Conservation (phyloP, 2,797 vertebrate genomes). For the Meriones psammophilus region DNA sequence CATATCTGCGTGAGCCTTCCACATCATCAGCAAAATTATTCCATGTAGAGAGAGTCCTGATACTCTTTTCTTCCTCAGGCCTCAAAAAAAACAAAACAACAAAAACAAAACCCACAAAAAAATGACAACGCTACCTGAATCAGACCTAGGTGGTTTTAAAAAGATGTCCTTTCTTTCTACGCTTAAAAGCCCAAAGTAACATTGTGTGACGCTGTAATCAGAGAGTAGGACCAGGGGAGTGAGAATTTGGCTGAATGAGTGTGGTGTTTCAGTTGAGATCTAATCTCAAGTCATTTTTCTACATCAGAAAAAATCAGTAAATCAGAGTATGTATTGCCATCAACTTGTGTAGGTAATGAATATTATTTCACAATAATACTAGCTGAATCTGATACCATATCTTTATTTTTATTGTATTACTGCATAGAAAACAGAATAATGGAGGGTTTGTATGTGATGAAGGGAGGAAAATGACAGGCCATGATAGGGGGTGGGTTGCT, state of each 20-base stretch:
- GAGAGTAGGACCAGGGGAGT: background rate
- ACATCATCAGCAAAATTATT: slow-evolving; percentile 68
- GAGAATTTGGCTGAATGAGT: background rate
- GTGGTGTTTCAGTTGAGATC: background rate
- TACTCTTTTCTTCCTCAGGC: background rate
- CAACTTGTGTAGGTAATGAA: slow-evolving; percentile 14
- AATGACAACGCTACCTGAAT: background rate
- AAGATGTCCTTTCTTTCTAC: background rate
- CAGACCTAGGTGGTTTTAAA: background rate
- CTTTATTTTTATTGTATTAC: slow-evolving; percentile 41
- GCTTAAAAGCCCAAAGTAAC: background rate
- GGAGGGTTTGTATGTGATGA: background rate
- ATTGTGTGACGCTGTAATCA: background rate
- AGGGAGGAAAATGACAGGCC: background rate
- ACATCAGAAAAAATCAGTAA: slow-evolving; percentile 37
- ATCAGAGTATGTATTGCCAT: background rate
- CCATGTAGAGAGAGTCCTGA: background rate
- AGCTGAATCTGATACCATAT: background rate
- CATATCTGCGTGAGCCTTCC: slow-evolving; percentile 32
- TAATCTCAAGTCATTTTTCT: slow-evolving; percentile 7
- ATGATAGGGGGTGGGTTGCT: background rate
- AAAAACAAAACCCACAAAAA: no score
- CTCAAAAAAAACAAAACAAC: background rate
- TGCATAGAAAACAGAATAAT: slow-evolving; percentile 16
- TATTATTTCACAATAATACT: slow-evolving; percentile 27